Evolutionary conservation across 2,797 vertebrate species (phyloP), one percentile per base, ranked within the genome.

Genomic region (Lepus oiostolus): DNA sequence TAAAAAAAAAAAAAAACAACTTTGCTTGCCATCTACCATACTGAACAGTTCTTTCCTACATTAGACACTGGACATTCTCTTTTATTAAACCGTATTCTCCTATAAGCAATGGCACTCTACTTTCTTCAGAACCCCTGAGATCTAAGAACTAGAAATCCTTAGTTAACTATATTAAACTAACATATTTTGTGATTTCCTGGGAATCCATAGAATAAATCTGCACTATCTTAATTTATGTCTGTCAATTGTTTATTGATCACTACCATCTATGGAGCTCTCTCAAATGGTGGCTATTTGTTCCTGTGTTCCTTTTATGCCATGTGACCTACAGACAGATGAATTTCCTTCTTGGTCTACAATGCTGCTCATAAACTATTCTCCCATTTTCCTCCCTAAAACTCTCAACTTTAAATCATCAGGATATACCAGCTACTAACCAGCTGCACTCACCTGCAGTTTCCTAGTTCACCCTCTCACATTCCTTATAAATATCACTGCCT

Each of bases 51-150:
- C 28, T 60, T 12, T 74, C 26, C 88, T 35, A 38, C 12, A 14
- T n/a, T 60, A 76, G n/a, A 84, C 16, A 85, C 0, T 32, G 32
- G 26, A 62, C 21, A 88, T 28, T 85, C 14, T 95, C 47, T 42
- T 83, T 17, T 54, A 62, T 86, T 63, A 89, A 93, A 94, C 2
- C 24, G 8, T 70, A 12, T 54, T 52, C 30, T 80, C 17, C 32
- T 67, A 84, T 26, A 77, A 88, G 63, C 65, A 77, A 16, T 63
- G 24, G 58, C 6, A 68, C 9, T 47, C 14, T 2, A 75, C 50
- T 52, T 95, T 7, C 86, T 90, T 93, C 21, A 65, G 65, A 94
- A 93, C 32, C 35, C 54, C 92, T 52, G 63, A 72, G 63, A 16
- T 19, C 35, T 62, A 58, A 80, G 38, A 91, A 65, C 58, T 52